Base-by-base conservation (phyloP, 2,113 vertebrate genomes). In the Panthera uncia region DNA sequence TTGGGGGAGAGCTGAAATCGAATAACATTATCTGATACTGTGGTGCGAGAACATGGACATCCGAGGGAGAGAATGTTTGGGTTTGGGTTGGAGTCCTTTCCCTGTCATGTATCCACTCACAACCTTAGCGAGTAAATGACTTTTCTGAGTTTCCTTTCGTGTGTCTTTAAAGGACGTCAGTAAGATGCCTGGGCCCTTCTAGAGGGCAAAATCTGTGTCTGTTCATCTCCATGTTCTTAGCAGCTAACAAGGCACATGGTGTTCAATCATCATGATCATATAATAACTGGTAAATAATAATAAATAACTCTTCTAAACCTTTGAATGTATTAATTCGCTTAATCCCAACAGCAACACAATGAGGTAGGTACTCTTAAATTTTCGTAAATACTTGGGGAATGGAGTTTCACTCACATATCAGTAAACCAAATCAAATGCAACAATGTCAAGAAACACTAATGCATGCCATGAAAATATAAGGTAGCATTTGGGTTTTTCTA, bases 391-490 rank as follows among this genome's bases (percentile, higher is more conserved):
- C 25, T 45, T 79, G 8, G 63, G 41, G 48, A 71, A 38, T 36
- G 31, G 55, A 74, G 45, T 38, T 74, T 48, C 29, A 74, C 31
- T 80, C 85, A 55, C 3, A 38, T 50, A 36, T 45, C 68, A 74
- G 71, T 80, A 74, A 94, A 73, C 79, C 55, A 23, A 95, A 74
- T 74, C 31, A 61, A 74, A 93, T 63, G 25, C 21, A 23, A 65
- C 74, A 55, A 57, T 82, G n/a, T 85, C 65, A 85, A 61, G 19
- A 69, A 88, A 78, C 95, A 96, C 38, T 95, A 68, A 45, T 48
- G 45, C 80, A 38, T 79, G 25, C 31, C 41, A 16, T 76, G 73
- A 92, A 90, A 95, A 69, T 76, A 41, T 85, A 89, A 84, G 71
- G 18, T 23, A 36, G 19, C 11, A 31, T 38, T 73, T 52, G 45